phyloP scores from a whole-genome alignment of 2,888 invertebrate species.

The Hybos culiciformis region DNA sequence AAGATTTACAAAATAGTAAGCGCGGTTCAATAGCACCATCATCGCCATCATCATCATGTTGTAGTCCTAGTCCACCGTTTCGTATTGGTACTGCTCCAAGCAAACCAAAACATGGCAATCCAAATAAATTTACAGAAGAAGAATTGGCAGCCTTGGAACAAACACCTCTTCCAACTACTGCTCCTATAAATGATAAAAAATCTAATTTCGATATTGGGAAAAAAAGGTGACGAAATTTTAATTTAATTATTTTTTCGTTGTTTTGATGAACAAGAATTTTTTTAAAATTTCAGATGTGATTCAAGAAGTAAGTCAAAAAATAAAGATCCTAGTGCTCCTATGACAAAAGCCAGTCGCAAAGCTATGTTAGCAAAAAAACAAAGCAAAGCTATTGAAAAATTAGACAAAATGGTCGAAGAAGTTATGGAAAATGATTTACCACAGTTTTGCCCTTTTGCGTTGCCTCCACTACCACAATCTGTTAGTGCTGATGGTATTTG shows the following conservation, averaged over 20 bases:
- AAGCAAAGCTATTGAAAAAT: conserved; percentile 33
- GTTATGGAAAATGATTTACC: conserved; percentile 30
- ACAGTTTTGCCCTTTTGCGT: conserved; percentile 23
- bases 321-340: conserved; percentile 24
- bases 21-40: conserved; percentile 21
- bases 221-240: neutral
- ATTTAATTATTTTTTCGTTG: neutral
- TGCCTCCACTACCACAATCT: conserved; percentile 28
- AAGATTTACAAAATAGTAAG: conserved; percentile 31
- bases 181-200: conserved; percentile 27
- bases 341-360: conserved; percentile 29
- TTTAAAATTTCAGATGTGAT: conserved; percentile 6
- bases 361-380: conserved; percentile 32
- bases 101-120: conserved; percentile 27
- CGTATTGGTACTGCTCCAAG: conserved; percentile 42
- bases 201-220: conserved; percentile 13
- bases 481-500: conserved; percentile 31
- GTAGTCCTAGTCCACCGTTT: conserved; percentile 43
- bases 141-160: conserved; percentile 31
- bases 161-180: conserved; percentile 36
- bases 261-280: neutral
- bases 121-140: conserved; percentile 32
- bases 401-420: conserved; percentile 37
- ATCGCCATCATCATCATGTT: conserved; percentile 29
- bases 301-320: conserved; percentile 16